Percentiles rank a stretch among this genome's conserved stretches.
Evolutionary conservation across 2,113 vertebrate genomes (phyloP).

Genomic region (Rhombomys opimus): DNA sequence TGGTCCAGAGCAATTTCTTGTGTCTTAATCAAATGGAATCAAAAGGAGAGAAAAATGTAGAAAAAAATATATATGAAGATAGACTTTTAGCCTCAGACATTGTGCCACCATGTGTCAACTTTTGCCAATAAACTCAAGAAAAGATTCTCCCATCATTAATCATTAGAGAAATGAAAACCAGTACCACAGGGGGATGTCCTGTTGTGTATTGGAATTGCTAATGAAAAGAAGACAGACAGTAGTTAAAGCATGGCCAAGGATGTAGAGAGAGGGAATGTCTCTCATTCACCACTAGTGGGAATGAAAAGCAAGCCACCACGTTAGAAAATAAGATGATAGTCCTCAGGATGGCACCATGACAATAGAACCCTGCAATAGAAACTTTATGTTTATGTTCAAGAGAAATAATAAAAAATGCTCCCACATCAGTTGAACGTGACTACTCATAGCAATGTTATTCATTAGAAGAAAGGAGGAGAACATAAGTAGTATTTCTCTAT

Average conservation of each 20-base stretch:
- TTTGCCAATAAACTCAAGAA: constrained; percentile 30
- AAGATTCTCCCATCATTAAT: background rate
- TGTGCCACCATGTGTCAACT: background rate
- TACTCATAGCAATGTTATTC: background rate
- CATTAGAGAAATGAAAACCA: background rate
- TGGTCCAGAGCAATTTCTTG: background rate
- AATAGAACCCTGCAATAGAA: background rate
- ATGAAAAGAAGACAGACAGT: background rate
- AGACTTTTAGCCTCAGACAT: background rate
- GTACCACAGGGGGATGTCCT: background rate
- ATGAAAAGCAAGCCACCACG: background rate
- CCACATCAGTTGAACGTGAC: background rate
- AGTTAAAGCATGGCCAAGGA: background rate
- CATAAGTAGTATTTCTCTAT: background rate
- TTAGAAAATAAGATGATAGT: background rate
- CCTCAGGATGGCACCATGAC: background rate
- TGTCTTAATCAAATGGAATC: background rate
- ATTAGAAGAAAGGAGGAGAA: background rate
- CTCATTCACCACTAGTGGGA: background rate
- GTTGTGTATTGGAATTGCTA: background rate
- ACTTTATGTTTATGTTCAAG: background rate
- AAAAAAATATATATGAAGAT: constrained; percentile 4
- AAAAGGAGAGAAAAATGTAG: background rate
- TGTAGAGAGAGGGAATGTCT: background rate
- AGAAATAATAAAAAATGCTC: background rate